Conservation (phyloP, 2,797 vertebrate genomes). For the Alca torda region DNA sequence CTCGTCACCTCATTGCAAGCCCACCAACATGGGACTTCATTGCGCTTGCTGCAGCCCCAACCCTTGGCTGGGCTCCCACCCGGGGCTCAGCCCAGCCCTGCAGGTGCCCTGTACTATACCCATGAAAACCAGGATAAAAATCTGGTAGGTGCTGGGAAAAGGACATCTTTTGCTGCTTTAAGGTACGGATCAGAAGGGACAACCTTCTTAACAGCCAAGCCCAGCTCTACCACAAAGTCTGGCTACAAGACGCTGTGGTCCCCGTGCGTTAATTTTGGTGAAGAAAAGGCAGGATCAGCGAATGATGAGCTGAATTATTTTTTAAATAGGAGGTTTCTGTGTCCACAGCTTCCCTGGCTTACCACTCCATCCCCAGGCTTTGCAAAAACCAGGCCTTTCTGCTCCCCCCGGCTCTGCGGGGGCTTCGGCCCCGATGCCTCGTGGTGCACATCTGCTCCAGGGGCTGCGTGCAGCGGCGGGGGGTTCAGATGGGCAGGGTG, state of each 20-base stretch:
- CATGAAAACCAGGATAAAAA: neutral
- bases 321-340: neutral
- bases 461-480: rapidly evolving
- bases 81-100: neutral
- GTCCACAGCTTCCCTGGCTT: neutral
- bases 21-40: neutral
- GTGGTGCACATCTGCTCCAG: neutral
- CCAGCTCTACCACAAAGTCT: neutral
- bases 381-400: neutral
- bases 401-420: rapidly evolving
- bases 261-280: neutral
- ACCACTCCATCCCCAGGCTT: neutral
- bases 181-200: neutral
- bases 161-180: neutral
- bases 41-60: neutral
- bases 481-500: neutral
- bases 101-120: rapidly evolving
- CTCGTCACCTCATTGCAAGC: neutral
- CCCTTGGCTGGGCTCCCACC: neutral
- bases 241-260: neutral
- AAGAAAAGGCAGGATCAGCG: neutral
- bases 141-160: neutral
- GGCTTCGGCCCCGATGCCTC: rapidly evolving
- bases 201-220: neutral
- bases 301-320: neutral